Evolutionary conservation across 1,140 invertebrate genomes (phyloP), one percentile per base, ranked within the genome.

Genomic region (Penaeus vannamei): DNA sequence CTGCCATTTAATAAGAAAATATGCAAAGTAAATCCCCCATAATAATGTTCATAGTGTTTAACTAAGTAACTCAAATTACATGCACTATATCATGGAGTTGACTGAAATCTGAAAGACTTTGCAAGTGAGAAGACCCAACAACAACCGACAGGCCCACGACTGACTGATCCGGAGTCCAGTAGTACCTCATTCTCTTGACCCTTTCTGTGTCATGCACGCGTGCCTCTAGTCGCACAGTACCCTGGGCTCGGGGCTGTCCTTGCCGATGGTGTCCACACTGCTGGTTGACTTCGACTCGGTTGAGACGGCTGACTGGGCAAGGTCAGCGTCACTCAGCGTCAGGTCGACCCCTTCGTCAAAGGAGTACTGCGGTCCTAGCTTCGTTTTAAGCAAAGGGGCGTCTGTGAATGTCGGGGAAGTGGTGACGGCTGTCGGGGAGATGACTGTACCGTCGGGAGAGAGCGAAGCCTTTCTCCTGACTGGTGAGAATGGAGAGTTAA

Each of bases 401-500:
- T 77, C 83, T 66, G 8, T 53, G 64, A 17, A 19, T 4, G 8
- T 22, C 17, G 19, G 46, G 10, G 83, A 69, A n/a, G 32, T 84
- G 61, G 36, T 64, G 62, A 23, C 12, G 14, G n/a, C 26, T 19
- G 26, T n/a, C 23, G 36, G 23, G 46, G 69, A 59, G n/a, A 29
- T 69, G 53, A 26, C n/a, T 17, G 46, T 85, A 14, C 23, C 26
- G 46, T 66, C 84, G 72, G 72, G 60, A 59, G 32, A 29, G 61
- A 14, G 23, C 20, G 36, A 62, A 42, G 19, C 20, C 19, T 62
- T 46, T 12, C 23, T 36, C 32, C 72, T 84, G 32, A 89, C 22
- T 29, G 87, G 87, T 60, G 87, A 89, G 66, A 89, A 89, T 53
- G 87, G 87, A 19, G 87, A 89, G 46, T 89, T 84, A 22, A 66